These are phyloP conservation scores for Acanthiza pusilla DNA, from an alignment of 2,797 vertebrate genomes.

Conservation along the genomic window DNA sequence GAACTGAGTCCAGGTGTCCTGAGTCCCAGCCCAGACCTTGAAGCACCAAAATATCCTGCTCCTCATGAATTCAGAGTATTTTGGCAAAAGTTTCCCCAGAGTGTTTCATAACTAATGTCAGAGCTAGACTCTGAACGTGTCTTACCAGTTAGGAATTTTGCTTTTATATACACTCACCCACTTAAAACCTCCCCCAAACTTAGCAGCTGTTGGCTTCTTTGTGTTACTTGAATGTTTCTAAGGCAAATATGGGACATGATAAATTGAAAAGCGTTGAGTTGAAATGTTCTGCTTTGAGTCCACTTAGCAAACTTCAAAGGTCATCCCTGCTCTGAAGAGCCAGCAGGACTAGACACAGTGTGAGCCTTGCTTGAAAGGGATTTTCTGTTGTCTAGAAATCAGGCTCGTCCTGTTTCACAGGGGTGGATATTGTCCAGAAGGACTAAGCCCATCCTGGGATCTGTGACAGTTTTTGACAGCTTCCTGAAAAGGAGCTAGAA, in stretches of 20 bases:
- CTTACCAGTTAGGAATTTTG: constrained; percentile 58
- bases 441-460: neutral
- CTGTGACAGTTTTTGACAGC: neutral
- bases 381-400: neutral
- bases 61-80: neutral
- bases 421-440: neutral
- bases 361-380: neutral
- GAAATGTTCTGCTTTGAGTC: constrained; percentile 6
- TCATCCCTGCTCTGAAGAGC: constrained; percentile 24
- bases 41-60: constrained; percentile 16
- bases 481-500: neutral
- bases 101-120: constrained; percentile 48
- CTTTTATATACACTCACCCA: constrained; percentile 15
- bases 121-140: neutral
- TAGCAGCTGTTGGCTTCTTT: constrained; percentile 24
- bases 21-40: constrained; percentile 38
- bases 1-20: constrained; percentile 41
- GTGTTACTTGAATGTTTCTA: neutral
- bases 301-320: constrained; percentile 23
- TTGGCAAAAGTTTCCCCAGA: neutral
- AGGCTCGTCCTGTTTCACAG: neutral
- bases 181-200: constrained; percentile 1
- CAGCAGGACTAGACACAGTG: neutral
- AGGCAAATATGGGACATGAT: neutral
- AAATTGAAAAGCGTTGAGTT: neutral